Evolutionary conservation across 2,888 invertebrate species (phyloP), one percentile per base, ranked within the genome.

Genomic region (Spilosoma lubricipeda): DNA sequence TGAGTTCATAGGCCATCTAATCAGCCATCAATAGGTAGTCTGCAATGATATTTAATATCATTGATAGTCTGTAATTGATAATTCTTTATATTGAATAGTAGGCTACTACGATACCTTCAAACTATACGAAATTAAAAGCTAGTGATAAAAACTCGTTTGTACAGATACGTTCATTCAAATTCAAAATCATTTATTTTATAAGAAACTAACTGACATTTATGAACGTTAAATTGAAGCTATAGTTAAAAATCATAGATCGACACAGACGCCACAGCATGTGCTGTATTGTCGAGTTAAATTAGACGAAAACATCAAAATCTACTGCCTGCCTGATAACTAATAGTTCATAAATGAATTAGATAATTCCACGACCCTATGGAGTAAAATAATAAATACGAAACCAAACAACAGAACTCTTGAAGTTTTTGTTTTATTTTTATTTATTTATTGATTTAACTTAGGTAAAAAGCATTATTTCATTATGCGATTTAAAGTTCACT

Each of bases 1-100:
- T 71, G 76, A 77, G 91, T 87, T 87, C 90, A 90, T 83, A 90
- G 88, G 88, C 87, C 88, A 89, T 82, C 78, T 89, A 89, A 91
- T 90, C 84, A 90, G 78, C 75, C 85, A 86, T 82, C 82, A 81
- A 18, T 30, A 30, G 30, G 63, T 18, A 27, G 30, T 30, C 30
- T 15, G 84, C 20, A 48, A 48, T 20, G n/a, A n/a, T n/a, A n/a
- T n/a, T n/a, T n/a, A n/a, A n/a, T n/a, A n/a, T n/a, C n/a, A n/a
- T n/a, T n/a, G n/a, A n/a, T n/a, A n/a, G n/a, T n/a, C 30, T 15
- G 84, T 48, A 48, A 48, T 20, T 48, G 48, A 48, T 20, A n/a
- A n/a, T n/a, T n/a, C n/a, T n/a, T n/a, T n/a, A n/a, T n/a, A n/a
- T n/a, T n/a, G n/a, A n/a, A n/a, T n/a, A n/a, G n/a, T n/a, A n/a